Conservation (phyloP, 2,888 invertebrate species). For the Heteromurus nitidus region DNA sequence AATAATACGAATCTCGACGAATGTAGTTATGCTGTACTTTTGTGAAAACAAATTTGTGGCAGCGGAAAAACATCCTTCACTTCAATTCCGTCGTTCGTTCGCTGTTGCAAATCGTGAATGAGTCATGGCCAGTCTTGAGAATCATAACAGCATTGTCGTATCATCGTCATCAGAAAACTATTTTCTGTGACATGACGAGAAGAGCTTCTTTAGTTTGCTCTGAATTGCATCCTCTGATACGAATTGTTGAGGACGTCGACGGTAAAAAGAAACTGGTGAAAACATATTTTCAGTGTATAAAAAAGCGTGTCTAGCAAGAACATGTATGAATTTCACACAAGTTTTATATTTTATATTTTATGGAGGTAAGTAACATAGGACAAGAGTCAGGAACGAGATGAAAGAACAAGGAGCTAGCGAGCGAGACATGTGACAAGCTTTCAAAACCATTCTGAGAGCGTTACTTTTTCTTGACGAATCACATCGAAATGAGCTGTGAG, state of each 20-base stretch:
- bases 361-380: not conserved
- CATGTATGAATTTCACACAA: not conserved
- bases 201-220: conserved; percentile 16
- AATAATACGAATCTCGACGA: no score
- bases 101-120: no score
- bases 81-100: no score
- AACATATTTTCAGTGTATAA: not conserved
- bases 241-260: conserved; percentile 4
- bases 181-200: not conserved
- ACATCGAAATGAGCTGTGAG: conserved; percentile 17
- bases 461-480: conserved; percentile 14
- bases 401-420: not conserved
- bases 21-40: no score
- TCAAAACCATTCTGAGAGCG: conserved; percentile 48
- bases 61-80: no score
- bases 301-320: not conserved
- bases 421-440: conserved; percentile 39
- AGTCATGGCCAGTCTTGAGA: no score
- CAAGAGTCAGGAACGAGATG: not conserved
- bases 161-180: conserved; percentile 2
- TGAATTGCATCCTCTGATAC: conserved; percentile 5
- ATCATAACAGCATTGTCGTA: not conserved
- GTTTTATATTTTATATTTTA: no score
- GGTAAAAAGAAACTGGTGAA: not conserved
- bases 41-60: no score